These are phyloP conservation scores for Calyptommatus sinebrachiatus DNA, from an alignment of 2,113 vertebrate genomes.

Conservation along the genomic window DNA sequence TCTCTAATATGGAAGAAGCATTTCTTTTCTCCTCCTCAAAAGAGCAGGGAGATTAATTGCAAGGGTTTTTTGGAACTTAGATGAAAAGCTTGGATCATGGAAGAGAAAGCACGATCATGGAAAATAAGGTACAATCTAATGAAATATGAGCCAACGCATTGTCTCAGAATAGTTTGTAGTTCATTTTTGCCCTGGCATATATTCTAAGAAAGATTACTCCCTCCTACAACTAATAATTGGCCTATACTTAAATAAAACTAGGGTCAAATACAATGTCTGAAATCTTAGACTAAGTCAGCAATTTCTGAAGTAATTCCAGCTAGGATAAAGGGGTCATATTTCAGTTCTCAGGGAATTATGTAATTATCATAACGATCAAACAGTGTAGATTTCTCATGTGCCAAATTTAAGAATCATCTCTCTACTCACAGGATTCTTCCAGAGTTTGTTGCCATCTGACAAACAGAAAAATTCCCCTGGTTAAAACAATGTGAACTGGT, in stretches of 20 bases:
- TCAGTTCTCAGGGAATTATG: slow-evolving; percentile 16
- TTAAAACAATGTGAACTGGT: neutral
- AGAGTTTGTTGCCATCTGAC: neutral
- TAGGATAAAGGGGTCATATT: neutral
- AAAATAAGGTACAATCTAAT: neutral
- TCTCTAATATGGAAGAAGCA: neutral
- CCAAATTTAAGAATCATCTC: neutral
- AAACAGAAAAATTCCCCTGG: neutral
- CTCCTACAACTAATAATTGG: neutral
- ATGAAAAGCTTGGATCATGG: neutral
- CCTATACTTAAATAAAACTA: slow-evolving; percentile 12
- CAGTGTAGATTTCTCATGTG: neutral
- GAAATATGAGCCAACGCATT: slow-evolving; percentile 6
- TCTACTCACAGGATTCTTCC: neutral
- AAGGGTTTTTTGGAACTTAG: neutral
- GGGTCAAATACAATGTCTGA: neutral
- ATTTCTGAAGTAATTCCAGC: neutral
- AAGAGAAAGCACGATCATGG: slow-evolving; percentile 20
- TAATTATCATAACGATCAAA: neutral
- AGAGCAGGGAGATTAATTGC: neutral
- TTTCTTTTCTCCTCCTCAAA: neutral
- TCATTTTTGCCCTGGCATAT: slow-evolving; percentile 23
- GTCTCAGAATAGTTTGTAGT: slow-evolving; percentile 1
- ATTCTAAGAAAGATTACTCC: neutral
- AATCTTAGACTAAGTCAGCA: neutral